Evolutionary conservation across 2,113 vertebrate species (phyloP), one percentile per base, ranked within the genome.

Genomic region (Fregata magnificens): DNA sequence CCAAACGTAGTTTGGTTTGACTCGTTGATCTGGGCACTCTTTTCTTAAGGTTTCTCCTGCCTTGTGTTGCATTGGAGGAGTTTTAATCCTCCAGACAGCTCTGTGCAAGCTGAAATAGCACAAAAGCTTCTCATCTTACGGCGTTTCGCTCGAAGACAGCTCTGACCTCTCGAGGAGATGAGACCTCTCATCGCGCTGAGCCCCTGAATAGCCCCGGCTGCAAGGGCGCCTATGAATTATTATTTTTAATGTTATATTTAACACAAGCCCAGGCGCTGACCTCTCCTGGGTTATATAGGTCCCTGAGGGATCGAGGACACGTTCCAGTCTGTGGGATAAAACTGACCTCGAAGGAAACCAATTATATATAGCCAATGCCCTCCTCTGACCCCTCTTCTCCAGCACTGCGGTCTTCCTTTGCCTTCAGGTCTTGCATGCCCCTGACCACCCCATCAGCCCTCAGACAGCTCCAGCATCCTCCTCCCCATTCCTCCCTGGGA

Each of bases 301-400:
- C 62, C 72, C 77, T 22, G 44, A 44, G 56, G 61, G 79, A 86
- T 84, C 70, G 6, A 79, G 56, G 53, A 74, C 93, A 70, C 12
- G 10, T 88, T 82, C 44, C 47, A 36, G 86, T 16, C 88, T 91
- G 31, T 42, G 61, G 78, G 61, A 96, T 71, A 91, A 92, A 95
- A 76, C 40, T 67, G 65, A 59, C 77, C 77, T 89, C 34, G 9
- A 56, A 67, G 19, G 61, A 71, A 92, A 49, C 42, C 44, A 84
- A 25, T 76, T 79, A 44, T 3, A 4, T 49, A 42, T 22, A 95
- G n/a, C 15, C 31, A 91, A 34, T 2, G 17, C 19, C 26, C 53
- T 87, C 31, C 31, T 61, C 52, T 80, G 73, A 86, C 29, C 72
- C 42, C 12, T 45, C 13, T 45, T 69, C 59, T 83, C 58, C 71